A percentile compares a stretch with the other conserved stretches of the same genome.
Conservation (phyloP, 2,113 vertebrate species). For the Myotis lucifugus region DNA sequence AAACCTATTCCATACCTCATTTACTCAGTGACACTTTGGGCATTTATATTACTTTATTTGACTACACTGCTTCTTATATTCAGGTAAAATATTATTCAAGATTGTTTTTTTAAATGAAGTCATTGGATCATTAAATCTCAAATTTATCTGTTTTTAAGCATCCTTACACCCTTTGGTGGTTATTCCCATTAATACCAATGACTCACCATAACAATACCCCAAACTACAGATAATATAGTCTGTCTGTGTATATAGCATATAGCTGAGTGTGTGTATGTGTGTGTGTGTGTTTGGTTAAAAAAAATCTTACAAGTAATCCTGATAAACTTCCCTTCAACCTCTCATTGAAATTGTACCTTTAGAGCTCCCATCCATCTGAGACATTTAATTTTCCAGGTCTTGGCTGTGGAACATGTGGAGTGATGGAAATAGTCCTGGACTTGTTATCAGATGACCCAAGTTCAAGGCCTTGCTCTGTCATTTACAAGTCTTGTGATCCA, state of each 20-base stretch:
- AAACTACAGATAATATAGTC: background rate
- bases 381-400: conserved; percentile 59
- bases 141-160: background rate
- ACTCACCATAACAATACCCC: background rate
- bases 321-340: background rate
- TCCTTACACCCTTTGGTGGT: background rate
- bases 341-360: background rate
- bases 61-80: background rate
- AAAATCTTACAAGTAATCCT: background rate
- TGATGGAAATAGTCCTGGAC: background rate
- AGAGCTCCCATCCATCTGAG: background rate
- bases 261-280: background rate
- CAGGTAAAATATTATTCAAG: background rate
- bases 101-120: background rate
- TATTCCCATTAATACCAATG: background rate
- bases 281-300: background rate
- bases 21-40: background rate
- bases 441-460: background rate
- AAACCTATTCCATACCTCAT: background rate
- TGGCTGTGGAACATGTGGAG: background rate
- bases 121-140: background rate
- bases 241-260: background rate
- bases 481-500: background rate
- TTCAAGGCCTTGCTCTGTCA: background rate
- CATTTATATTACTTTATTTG: background rate